Evolutionary conservation across 1,140 invertebrate species (phyloP).

Genomic region (Drosophila prosaltans): DNA sequence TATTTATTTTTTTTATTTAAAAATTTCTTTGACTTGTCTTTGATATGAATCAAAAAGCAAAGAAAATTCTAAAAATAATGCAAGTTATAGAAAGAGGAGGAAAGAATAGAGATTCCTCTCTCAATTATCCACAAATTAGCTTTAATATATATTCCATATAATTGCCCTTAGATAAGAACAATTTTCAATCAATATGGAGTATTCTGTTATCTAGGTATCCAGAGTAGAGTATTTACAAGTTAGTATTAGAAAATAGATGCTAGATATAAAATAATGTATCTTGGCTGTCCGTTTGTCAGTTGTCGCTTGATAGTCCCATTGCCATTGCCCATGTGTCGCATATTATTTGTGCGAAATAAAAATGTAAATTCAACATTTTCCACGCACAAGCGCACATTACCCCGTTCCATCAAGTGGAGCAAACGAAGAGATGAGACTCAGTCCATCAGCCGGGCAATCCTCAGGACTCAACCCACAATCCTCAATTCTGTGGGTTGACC

Average conservation of each 20-base stretch:
- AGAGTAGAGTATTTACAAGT: background rate
- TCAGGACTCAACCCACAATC: background rate
- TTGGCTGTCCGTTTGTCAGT: background rate
- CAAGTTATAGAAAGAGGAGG: no score
- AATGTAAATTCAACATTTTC: conserved; percentile 77
- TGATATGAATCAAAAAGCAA: no score
- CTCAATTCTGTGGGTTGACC: conserved; percentile 33
- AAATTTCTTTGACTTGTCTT: no score
- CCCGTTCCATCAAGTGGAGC: conserved; percentile 29
- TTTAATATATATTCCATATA: no score
- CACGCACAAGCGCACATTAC: conserved; percentile 74
- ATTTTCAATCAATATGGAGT: no score
- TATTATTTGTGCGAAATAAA: conserved; percentile 57
- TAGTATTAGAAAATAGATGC: background rate
- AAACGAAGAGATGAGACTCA: conserved; percentile 19
- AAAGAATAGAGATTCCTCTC: no score
- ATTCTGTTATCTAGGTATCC: no score
- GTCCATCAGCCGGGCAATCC: conserved; percentile 15
- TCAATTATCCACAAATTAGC: no score
- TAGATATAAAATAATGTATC: background rate
- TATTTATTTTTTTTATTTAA: no score
- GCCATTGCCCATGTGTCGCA: conserved; percentile 70
- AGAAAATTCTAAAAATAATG: no score
- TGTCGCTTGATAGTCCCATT: conserved; percentile 42
- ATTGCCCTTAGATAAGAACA: no score